phyloP scores from a whole-genome alignment of 2,113 vertebrate genomes.

The Amazona vittata region DNA sequence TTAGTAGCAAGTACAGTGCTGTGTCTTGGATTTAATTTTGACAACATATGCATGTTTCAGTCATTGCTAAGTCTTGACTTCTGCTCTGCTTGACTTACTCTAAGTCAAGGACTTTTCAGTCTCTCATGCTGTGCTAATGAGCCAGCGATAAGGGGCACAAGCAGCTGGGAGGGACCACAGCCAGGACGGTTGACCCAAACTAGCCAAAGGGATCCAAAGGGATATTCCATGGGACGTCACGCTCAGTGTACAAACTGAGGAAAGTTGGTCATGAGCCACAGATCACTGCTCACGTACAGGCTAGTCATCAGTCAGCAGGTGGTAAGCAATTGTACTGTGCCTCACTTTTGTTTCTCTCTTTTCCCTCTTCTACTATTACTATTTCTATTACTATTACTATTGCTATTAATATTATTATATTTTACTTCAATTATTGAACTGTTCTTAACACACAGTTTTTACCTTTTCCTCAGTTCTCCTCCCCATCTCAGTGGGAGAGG shows the following conservation, averaged over 20 bases:
- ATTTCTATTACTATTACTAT: background rate
- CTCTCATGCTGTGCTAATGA: background rate
- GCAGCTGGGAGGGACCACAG: background rate
- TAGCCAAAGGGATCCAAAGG: background rate
- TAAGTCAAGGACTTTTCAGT: background rate
- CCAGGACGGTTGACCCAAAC: background rate
- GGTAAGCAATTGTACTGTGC: background rate
- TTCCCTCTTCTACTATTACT: background rate
- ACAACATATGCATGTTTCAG: background rate
- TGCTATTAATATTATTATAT: background rate
- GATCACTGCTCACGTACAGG: background rate
- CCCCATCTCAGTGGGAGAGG: background rate
- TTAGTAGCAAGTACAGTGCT: background rate
- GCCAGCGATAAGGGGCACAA: background rate
- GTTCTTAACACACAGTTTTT: background rate
- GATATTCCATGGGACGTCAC: background rate
- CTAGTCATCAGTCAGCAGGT: background rate
- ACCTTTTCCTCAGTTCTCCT: background rate
- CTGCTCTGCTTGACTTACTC: background rate
- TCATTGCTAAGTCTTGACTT: background rate
- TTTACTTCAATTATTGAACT: background rate
- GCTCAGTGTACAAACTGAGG: background rate
- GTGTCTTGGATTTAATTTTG: background rate
- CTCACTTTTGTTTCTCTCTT: background rate
- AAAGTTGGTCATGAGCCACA: background rate